phyloP scores from a whole-genome alignment of 2,888 invertebrate species.

The Beris morrisii region DNA sequence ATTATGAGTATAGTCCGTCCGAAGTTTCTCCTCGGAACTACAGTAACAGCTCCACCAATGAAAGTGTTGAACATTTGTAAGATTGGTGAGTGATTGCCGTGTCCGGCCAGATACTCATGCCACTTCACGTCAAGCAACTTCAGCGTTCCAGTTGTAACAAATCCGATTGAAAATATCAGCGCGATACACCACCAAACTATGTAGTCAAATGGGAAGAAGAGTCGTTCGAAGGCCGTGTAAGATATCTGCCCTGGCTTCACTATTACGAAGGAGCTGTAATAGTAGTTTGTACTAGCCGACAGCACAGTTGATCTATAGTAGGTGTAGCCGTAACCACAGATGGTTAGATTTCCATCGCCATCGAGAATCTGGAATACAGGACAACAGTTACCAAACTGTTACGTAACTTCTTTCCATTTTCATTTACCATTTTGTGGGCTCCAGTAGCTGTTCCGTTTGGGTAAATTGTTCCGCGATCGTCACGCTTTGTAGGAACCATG shows the following conservation, averaged over 20 bases:
- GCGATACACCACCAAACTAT: constrained; percentile 31
- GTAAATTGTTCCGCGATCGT: constrained; percentile 31
- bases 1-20: constrained; percentile 31
- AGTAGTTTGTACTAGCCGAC: constrained; percentile 25
- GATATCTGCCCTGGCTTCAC: constrained; percentile 25
- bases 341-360: constrained; percentile 33
- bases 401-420: too few species aligned
- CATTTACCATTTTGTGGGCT: constrained; percentile 28
- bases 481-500: not conserved
- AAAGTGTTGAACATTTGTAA: constrained; percentile 35
- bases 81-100: constrained; percentile 21
- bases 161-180: not conserved
- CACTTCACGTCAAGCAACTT: not conserved
- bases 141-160: not conserved
- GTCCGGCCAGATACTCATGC: constrained; percentile 25
- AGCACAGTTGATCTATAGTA: constrained; percentile 17
- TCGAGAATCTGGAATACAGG: constrained; percentile 21
- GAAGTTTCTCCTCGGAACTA: constrained; percentile 32
- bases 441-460: constrained; percentile 34
- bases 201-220: constrained; percentile 32
- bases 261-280: constrained; percentile 14
- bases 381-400: not conserved
- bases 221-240: constrained; percentile 32
- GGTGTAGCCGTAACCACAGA: constrained; percentile 28
- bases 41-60: constrained; percentile 24